Evolutionary conservation across 2,113 vertebrate genomes (phyloP).

Genomic region (Gavialis gangeticus): DNA sequence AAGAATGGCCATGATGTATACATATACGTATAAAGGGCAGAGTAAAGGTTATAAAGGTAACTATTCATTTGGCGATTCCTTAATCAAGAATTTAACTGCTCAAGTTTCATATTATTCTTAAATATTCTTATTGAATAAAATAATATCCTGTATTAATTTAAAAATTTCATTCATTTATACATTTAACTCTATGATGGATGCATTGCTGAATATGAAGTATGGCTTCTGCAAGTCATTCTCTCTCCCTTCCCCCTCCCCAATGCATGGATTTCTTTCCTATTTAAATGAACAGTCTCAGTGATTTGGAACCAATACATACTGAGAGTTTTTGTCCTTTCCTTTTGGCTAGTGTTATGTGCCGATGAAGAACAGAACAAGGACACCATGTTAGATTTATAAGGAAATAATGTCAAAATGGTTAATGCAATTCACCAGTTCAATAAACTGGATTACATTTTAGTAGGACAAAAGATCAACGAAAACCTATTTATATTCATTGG

Average conservation of each 20-base stretch:
- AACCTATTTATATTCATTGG: constrained; percentile 80
- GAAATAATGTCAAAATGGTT: constrained; percentile 81
- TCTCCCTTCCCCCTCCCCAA: not conserved
- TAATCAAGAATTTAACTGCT: rapidly evolving
- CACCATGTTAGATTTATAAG: constrained; percentile 77
- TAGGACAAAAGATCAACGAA: constrained; percentile 81
- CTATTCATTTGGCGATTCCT: not conserved
- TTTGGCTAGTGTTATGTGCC: constrained; percentile 38
- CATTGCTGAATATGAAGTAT: constrained; percentile 16
- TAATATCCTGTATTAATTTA: not conserved
- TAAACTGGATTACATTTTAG: constrained; percentile 80
- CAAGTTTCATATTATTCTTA: not conserved
- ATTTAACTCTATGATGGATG: not conserved
- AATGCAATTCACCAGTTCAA: constrained; percentile 81
- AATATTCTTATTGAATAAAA: not conserved
- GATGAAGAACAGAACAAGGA: constrained; percentile 73
- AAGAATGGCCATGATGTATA: not conserved
- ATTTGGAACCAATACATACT: constrained; percentile 15
- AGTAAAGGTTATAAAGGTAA: not conserved
- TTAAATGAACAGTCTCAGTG: constrained; percentile 49
- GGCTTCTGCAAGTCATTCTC: not conserved
- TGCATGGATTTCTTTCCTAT: constrained; percentile 1
- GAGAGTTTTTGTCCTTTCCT: constrained; percentile 41
- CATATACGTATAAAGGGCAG: not conserved
- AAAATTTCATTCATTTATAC: not conserved